A percentile compares a stretch with the other conserved stretches of the same genome.
These are phyloP conservation scores for Ditylenchus dipsaci DNA, from an alignment of 1,140 invertebrate genomes.

Conservation along the genomic window DNA sequence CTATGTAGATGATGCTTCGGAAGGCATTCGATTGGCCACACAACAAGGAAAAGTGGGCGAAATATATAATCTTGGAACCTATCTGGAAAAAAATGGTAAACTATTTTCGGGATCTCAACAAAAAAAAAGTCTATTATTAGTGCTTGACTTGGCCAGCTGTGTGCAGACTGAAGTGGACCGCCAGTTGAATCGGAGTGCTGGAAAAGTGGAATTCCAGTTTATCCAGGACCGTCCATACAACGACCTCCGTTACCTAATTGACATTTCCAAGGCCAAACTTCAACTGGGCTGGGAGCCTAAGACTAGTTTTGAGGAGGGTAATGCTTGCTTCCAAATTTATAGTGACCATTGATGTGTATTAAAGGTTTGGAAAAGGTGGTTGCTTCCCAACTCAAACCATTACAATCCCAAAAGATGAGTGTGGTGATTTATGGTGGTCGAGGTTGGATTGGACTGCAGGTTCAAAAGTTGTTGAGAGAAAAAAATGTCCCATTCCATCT, in stretches of 20 bases:
- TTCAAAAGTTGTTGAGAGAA: conserved; percentile 34
- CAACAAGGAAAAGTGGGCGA: conserved; percentile 56
- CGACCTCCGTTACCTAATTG: conserved; percentile 47
- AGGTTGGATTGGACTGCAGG: conserved; percentile 54
- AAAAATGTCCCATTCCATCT: conserved; percentile 30
- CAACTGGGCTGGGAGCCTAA: conserved; percentile 57
- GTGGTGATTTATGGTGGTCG: conserved; percentile 56
- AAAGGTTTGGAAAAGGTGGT: conserved; percentile 48
- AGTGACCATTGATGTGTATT: conserved; percentile 2
- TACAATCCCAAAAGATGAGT: conserved; percentile 39
- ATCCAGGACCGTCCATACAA: conserved; percentile 59
- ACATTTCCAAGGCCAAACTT: conserved; percentile 53
- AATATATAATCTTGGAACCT: conserved; percentile 59
- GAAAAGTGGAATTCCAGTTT: conserved; percentile 44
- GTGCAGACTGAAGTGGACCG: conserved; percentile 41
- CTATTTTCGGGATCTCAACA: not conserved
- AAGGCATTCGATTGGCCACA: conserved; percentile 55
- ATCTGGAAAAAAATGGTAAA: conserved; percentile 54
- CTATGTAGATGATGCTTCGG: conserved; percentile 57
- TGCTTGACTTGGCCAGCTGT: conserved; percentile 44
- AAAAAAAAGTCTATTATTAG: conserved; percentile 32
- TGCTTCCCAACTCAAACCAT: conserved; percentile 36
- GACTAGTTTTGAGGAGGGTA: conserved; percentile 57
- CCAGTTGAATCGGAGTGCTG: conserved; percentile 32
- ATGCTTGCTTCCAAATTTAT: conserved; percentile 2